These are phyloP conservation scores for Spodoptera exigua DNA, from an alignment of 2,888 invertebrate genomes.

Conservation along the genomic window DNA sequence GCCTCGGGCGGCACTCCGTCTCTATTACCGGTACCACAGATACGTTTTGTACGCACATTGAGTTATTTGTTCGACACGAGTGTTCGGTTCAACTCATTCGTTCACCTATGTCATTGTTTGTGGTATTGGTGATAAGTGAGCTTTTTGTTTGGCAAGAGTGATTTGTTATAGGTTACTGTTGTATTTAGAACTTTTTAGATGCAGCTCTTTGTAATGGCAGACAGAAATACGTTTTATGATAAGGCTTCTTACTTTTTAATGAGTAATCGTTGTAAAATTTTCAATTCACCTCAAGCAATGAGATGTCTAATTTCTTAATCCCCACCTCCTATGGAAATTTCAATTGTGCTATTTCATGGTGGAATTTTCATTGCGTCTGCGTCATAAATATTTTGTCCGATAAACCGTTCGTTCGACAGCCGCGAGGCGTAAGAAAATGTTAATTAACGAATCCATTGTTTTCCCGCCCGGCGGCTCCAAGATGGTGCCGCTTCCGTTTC, in stretches of 20 bases:
- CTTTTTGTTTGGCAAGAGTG: conserved; percentile 44
- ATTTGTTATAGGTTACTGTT: conserved; percentile 31
- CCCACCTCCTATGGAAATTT: conserved; percentile 72
- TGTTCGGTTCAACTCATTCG: conserved; percentile 44
- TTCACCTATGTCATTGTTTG: conserved; percentile 50
- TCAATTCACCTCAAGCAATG: conserved; percentile 19
- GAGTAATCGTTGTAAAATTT: background rate
- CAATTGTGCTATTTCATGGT: conserved; percentile 80
- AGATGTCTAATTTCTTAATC: conserved; percentile 49
- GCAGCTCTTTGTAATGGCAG: background rate
- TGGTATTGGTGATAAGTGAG: conserved; percentile 50
- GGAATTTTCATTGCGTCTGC: conserved; percentile 84
- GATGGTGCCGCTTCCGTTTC: conserved; percentile 89
- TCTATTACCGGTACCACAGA: conserved; percentile 66
- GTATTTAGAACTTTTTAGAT: too few relatives aligned
- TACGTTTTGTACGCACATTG: conserved; percentile 60
- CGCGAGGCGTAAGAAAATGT: conserved; percentile 92
- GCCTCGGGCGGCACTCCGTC: conserved; percentile 68
- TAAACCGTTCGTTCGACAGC: conserved; percentile 90
- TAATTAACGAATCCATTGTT: conserved; percentile 94
- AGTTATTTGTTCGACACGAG: conserved; percentile 61
- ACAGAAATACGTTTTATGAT: too few relatives aligned
- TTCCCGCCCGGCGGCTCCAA: conserved; percentile 90
- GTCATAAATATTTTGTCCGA: conserved; percentile 89
- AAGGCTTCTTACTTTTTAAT: too few relatives aligned